Evolutionary conservation across 2,113 vertebrate genomes (phyloP).

Genomic region (Pluvianellus socialis): DNA sequence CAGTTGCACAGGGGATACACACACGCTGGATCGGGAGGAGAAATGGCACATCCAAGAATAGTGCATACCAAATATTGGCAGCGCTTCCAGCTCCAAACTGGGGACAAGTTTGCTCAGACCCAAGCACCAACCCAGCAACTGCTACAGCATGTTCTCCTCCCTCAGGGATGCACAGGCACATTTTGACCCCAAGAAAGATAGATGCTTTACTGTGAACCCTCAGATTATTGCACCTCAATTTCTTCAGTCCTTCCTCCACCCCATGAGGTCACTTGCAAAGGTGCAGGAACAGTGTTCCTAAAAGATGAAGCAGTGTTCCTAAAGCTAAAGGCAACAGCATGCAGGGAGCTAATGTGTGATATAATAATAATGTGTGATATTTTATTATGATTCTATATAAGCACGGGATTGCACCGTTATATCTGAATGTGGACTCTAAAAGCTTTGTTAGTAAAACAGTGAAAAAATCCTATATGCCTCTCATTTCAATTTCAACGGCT

Average conservation of each 20-base stretch:
- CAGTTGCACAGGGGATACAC: not conserved
- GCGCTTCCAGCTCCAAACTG: not conserved
- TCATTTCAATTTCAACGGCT: not conserved
- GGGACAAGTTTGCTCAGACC: not conserved
- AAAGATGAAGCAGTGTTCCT: no score
- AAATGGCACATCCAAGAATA: not conserved
- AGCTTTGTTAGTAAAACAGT: not conserved
- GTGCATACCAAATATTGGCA: not conserved
- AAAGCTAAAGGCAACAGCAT: not conserved
- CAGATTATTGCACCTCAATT: not conserved
- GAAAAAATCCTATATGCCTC: not conserved
- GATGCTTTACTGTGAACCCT: not conserved
- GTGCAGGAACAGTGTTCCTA: not conserved
- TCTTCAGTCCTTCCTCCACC: not conserved
- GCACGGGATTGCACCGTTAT: rapidly evolving
- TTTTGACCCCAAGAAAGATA: not conserved
- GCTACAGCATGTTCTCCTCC: rapidly evolving
- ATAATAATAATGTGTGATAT: no score
- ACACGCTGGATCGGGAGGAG: not conserved
- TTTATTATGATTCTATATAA: no score
- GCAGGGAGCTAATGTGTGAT: not conserved
- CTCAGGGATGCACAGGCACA: not conserved
- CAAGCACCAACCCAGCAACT: not conserved
- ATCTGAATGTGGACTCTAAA: not conserved
- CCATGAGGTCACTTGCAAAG: not conserved